A percentile compares a stretch with the other conserved stretches of the same genome.
phyloP scores from a whole-genome alignment of 2,888 invertebrate species.

The Trachelus troglodyta region DNA sequence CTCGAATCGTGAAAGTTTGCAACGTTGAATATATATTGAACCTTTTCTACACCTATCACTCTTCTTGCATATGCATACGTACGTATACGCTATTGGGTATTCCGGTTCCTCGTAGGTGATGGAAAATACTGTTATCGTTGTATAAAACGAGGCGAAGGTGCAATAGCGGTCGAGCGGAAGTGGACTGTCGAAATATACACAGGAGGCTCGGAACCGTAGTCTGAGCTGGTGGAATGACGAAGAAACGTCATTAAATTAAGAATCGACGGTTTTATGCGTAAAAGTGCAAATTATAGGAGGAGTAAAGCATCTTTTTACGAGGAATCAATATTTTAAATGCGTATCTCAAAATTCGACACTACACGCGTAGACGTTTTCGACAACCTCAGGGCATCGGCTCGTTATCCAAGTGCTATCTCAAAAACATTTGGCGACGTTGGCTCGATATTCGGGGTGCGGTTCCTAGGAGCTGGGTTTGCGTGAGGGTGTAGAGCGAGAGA shows the following conservation, averaged over 20 bases:
- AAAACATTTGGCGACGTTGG: constrained; percentile 53
- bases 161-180: constrained; percentile 39
- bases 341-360: neutral
- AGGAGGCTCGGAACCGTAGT: neutral
- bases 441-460: constrained; percentile 66
- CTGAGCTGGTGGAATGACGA: neutral
- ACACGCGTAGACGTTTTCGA: neutral
- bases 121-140: constrained; percentile 56
- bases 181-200: constrained; percentile 45
- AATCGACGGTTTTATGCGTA: neutral
- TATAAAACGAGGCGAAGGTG: constrained; percentile 46
- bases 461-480: constrained; percentile 57
- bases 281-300: neutral
- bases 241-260: neutral
- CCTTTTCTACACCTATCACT: neutral
- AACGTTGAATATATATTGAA: neutral
- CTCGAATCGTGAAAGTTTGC: neutral
- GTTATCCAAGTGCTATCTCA: constrained; percentile 53
- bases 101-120: neutral
- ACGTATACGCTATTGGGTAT: neutral
- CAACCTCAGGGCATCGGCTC: constrained; percentile 15
- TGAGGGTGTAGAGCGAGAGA: constrained; percentile 39
- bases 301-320: neutral
- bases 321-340: neutral
- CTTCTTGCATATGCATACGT: neutral